phyloP scores from a whole-genome alignment of 2,888 invertebrate genomes.

The Teinopalpus imperialis region DNA sequence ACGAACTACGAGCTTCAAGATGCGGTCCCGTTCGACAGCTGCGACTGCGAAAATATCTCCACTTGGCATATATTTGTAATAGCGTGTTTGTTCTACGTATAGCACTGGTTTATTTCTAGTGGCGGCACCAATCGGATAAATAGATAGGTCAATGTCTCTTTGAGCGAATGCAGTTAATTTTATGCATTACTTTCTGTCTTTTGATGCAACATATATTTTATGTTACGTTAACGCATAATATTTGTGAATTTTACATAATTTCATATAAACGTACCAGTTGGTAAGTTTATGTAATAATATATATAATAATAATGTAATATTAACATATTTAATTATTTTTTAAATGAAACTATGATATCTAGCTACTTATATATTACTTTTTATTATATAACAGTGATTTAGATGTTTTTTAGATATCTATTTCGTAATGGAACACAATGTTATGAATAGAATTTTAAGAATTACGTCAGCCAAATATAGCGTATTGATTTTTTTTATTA shows the following conservation, averaged over 20 bases:
- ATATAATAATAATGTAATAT: too few relatives aligned
- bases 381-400: too few relatives aligned
- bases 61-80: slow-evolving; percentile 56
- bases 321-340: too few relatives aligned
- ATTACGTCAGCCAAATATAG: slow-evolving; percentile 1
- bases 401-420: not conserved
- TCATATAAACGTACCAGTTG: too few relatives aligned
- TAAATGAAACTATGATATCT: too few relatives aligned
- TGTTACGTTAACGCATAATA: too few relatives aligned
- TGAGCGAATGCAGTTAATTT: slow-evolving; percentile 40
- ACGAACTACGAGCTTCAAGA: slow-evolving; percentile 25
- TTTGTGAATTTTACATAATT: too few relatives aligned
- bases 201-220: too few relatives aligned
- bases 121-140: slow-evolving; percentile 47
- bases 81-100: slow-evolving; percentile 34
- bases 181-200: slow-evolving; percentile 1
- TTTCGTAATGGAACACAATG: not conserved
- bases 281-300: too few relatives aligned
- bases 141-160: slow-evolving; percentile 76
- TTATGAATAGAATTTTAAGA: not conserved
- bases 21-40: slow-evolving; percentile 62
- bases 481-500: slow-evolving; percentile 3
- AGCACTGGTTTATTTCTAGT: slow-evolving; percentile 40
- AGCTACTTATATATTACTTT: too few relatives aligned
- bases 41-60: slow-evolving; percentile 64